Evolutionary conservation across 2,113 vertebrate genomes (phyloP), one percentile per base, ranked within the genome.

Genomic region (Carettochelys insculpta): DNA sequence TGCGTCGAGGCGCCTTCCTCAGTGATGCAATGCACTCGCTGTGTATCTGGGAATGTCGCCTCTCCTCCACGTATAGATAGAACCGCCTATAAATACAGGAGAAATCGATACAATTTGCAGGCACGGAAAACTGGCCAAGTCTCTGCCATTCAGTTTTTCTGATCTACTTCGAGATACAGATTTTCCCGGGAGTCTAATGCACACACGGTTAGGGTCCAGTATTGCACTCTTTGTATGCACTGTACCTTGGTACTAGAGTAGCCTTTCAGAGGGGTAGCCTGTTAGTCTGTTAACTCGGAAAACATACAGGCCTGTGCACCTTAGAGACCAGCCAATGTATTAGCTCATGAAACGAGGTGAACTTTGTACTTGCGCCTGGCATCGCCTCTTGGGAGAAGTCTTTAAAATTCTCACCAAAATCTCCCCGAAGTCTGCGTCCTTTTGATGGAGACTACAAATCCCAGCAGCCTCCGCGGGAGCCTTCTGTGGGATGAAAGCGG

Each of bases 371-470:
- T 38, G 61, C 17, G 61, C n/a, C n/a, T 68, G 61, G n/a, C 20
- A 19, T 17, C 61, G 9, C 61, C n/a, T 38, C 61, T n/a, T 68
- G 61, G 34, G 38, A 22, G 61, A n/a, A 68, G 61, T 68, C n/a
- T 68, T 68, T 38, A 68, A 68, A 68, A 68, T 68, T 38, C 61
- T n/a, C 61, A 29, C 14, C 8, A 16, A 71, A 24, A 45, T 83
- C 56, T 50, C 43, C 48, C 17, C 4, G 11, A 56, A 6, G 13
- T 52, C 20, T 50, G 41, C 65, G 16, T 45, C 7, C 5, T 50
- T 50, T 41, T 34, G 5, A n/a, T n/a, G 56, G 5, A 27, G 56
- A 93, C 92, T 95, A 88, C 94, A 85, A 79, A 11, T 77, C 92
- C 94, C 94, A 93, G 61, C 56, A 75, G 58, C 34, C 85, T 58